Evolutionary conservation across 1,140 invertebrate genomes (phyloP).

Genomic region (Ostrea denselamellosa): DNA sequence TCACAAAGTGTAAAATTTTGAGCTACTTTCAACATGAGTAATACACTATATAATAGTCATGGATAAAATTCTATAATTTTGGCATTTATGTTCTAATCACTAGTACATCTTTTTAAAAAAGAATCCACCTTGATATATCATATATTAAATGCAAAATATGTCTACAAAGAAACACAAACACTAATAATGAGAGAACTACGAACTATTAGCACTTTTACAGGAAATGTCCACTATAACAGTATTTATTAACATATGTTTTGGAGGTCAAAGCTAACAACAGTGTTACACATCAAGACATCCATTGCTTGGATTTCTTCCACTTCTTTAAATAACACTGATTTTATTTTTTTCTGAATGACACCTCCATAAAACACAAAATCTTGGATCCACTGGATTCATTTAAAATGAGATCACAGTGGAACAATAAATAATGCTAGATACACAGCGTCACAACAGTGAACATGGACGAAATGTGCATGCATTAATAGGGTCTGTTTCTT

Average conservation of each 20-base stretch:
- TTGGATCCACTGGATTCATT: conserved; percentile 17
- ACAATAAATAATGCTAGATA: not conserved
- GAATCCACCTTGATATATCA: not conserved
- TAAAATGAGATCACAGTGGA: conserved; percentile 23
- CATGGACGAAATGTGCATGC: conserved; percentile 24
- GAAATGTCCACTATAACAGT: not conserved
- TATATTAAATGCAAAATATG: not conserved
- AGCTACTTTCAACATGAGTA: conserved; percentile 23
- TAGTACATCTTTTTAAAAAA: not conserved
- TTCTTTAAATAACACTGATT: not conserved
- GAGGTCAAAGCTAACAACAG: conserved; percentile 15
- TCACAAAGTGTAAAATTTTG: conserved; percentile 6
- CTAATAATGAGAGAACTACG: not conserved
- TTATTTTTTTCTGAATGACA: not conserved
- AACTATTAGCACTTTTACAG: conserved; percentile 23
- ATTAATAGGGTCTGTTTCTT: not conserved
- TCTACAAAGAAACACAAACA: not conserved
- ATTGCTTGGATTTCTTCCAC: not conserved
- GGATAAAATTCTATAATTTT: conserved; percentile 27
- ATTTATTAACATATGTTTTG: not conserved
- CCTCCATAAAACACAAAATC: not conserved
- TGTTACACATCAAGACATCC: conserved; percentile 11
- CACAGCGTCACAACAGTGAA: conserved; percentile 29
- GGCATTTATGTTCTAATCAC: conserved; percentile 3
- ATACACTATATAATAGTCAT: not conserved